A percentile compares a stretch with the other conserved stretches of the same genome.
Conservation (phyloP, 2,113 vertebrate species). For the Austrofundulus limnaeus region DNA sequence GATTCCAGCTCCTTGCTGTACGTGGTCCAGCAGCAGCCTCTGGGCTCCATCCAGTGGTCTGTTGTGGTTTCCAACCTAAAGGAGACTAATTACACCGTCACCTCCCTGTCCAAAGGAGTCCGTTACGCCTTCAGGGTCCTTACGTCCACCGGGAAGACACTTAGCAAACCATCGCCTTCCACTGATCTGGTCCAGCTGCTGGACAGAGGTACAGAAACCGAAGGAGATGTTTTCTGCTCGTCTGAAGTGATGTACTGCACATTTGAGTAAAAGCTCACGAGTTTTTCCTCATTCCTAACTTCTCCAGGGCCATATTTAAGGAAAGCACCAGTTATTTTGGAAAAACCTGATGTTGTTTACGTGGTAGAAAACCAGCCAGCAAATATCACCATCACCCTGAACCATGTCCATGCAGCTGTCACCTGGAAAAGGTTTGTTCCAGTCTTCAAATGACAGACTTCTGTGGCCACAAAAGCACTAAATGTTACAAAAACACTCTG, state of each 20-base stretch:
- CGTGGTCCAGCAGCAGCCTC: constrained; percentile 88
- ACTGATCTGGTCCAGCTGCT: constrained; percentile 86
- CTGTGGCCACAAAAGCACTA: too few relatives aligned
- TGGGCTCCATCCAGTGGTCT: constrained; percentile 90
- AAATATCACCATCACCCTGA: constrained; percentile 86
- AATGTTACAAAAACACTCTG: neutral
- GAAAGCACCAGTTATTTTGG: constrained; percentile 85
- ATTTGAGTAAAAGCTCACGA: neutral
- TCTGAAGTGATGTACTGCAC: accelerated
- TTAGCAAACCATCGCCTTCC: constrained; percentile 87
- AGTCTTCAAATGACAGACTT: neutral
- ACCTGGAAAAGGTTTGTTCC: constrained; percentile 87
- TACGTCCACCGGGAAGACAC: constrained; percentile 83
- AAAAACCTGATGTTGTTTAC: constrained; percentile 88
- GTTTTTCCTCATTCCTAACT: neutral
- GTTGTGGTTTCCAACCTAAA: constrained; percentile 80
- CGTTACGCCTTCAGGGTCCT: constrained; percentile 90
- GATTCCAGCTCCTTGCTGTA: constrained; percentile 85
- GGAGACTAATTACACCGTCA: constrained; percentile 81
- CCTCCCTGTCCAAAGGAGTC: constrained; percentile 85
- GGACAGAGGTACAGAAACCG: constrained; percentile 80
- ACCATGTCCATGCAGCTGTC: constrained; percentile 89
- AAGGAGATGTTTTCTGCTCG: neutral
- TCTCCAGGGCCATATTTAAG: constrained; percentile 84
- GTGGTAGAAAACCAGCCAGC: constrained; percentile 88